Percentiles rank a stretch among this genome's conserved stretches.
These are phyloP conservation scores for Drosophila lacicola DNA, from an alignment of 2,888 invertebrate species.

Conservation along the genomic window DNA sequence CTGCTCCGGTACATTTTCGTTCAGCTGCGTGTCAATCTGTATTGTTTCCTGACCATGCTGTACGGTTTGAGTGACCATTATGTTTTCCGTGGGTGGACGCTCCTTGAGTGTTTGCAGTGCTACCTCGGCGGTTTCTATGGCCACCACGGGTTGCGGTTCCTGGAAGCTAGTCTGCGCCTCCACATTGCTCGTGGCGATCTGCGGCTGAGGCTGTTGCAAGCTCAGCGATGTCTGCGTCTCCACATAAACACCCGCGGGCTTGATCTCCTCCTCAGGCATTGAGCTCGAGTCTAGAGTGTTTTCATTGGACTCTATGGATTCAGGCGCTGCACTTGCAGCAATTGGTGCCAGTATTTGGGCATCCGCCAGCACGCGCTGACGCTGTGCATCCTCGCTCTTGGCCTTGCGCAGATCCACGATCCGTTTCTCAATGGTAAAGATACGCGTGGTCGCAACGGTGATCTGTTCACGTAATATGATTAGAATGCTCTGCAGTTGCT, in stretches of 20 bases:
- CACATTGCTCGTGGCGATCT: slow-evolving; percentile 78
- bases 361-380: slow-evolving; percentile 76
- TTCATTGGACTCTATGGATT: slow-evolving; percentile 82
- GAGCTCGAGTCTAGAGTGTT: slow-evolving; percentile 89
- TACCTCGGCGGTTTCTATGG: slow-evolving; percentile 77
- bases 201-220: slow-evolving; percentile 54
- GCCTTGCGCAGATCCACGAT: slow-evolving; percentile 76
- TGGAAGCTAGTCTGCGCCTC: slow-evolving; percentile 88
- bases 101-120: slow-evolving; percentile 84
- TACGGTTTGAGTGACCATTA: slow-evolving; percentile 88
- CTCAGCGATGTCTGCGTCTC: slow-evolving; percentile 90
- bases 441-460: slow-evolving; percentile 87
- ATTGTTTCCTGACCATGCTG: slow-evolving; percentile 89
- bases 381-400: slow-evolving; percentile 73
- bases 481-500: slow-evolving; percentile 87
- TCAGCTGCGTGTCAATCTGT: slow-evolving; percentile 89
- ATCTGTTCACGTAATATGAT: slow-evolving; percentile 88
- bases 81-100: slow-evolving; percentile 87
- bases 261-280: slow-evolving; percentile 89
- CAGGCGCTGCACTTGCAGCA: slow-evolving; percentile 35
- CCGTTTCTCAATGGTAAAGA: slow-evolving; percentile 86
- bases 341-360: slow-evolving; percentile 72
- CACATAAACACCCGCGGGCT: slow-evolving; percentile 83
- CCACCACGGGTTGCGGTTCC: slow-evolving; percentile 40
- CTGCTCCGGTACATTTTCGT: slow-evolving; percentile 86